phyloP scores from a whole-genome alignment of 1,140 invertebrate species.

The Sarcophaga peregrina region DNA sequence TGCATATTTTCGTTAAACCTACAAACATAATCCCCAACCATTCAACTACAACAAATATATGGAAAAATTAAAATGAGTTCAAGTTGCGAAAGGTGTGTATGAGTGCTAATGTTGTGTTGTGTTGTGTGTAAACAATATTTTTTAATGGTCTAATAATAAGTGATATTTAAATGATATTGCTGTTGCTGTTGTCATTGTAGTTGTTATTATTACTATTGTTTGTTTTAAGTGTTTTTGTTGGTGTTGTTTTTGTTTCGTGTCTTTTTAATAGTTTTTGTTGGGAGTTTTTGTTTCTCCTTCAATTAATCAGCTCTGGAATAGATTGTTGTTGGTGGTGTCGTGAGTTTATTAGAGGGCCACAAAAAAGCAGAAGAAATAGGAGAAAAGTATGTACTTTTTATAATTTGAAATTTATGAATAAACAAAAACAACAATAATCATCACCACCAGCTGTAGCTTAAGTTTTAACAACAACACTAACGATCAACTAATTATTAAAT shows the following conservation, averaged over 20 bases:
- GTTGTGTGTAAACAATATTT: neutral
- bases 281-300: neutral
- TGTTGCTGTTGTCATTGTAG: neutral
- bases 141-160: slow-evolving; percentile 5
- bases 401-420: neutral
- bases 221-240: neutral
- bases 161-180: neutral
- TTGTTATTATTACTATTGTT: neutral
- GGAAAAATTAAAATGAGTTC: slow-evolving; percentile 59
- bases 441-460: slow-evolving; percentile 1
- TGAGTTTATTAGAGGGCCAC: neutral
- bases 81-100: slow-evolving; percentile 65
- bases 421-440: neutral
- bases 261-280: neutral
- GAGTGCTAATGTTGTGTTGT: neutral
- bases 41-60: neutral
- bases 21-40: neutral
- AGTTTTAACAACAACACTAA: neutral
- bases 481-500: neutral
- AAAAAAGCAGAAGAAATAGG: neutral
- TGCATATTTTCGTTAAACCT: neutral
- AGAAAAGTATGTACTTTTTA: no score
- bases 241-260: neutral
- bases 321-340: neutral
- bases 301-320: neutral